Conservation (phyloP, 1,140 invertebrate species). For the Eumaeus atala region DNA sequence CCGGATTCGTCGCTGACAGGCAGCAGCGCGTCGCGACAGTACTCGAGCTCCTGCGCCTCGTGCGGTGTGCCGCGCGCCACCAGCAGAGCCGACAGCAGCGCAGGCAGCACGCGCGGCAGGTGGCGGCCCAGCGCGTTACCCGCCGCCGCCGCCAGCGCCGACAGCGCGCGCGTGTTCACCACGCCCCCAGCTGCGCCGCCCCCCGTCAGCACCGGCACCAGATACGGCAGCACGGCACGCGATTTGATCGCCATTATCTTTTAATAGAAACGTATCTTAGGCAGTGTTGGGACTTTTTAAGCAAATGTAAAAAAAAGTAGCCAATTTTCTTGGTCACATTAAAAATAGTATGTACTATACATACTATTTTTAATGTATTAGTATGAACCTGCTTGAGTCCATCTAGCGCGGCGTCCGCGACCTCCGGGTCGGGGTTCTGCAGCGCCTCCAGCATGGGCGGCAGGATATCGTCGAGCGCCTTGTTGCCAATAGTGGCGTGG, state of each 20-base stretch:
- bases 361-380: background rate
- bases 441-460: conserved; percentile 91
- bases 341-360: no score
- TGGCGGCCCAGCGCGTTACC: conserved; percentile 75
- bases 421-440: conserved; percentile 82
- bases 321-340: no score
- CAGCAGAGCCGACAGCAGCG: conserved; percentile 79
- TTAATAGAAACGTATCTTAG: no score
- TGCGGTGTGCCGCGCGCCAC: conserved; percentile 81
- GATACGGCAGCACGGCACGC: conserved; percentile 93
- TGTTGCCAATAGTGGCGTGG: conserved; percentile 93
- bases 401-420: conserved; percentile 92
- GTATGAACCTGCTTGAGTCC: conserved; percentile 86
- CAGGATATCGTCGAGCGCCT: conserved; percentile 98
- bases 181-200: conserved; percentile 79
- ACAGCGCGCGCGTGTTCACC: conserved; percentile 87
- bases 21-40: conserved; percentile 94
- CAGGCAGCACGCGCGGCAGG: conserved; percentile 88
- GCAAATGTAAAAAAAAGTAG: no score
- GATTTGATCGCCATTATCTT: conserved; percentile 96
- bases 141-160: conserved; percentile 88
- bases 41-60: conserved; percentile 88
- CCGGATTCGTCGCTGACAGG: conserved; percentile 92
- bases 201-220: conserved; percentile 95
- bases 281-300: no score